A percentile compares a stretch with the other conserved stretches of the same genome.
phyloP scores from a whole-genome alignment of 2,797 vertebrate species.

The Nannoperca australis region DNA sequence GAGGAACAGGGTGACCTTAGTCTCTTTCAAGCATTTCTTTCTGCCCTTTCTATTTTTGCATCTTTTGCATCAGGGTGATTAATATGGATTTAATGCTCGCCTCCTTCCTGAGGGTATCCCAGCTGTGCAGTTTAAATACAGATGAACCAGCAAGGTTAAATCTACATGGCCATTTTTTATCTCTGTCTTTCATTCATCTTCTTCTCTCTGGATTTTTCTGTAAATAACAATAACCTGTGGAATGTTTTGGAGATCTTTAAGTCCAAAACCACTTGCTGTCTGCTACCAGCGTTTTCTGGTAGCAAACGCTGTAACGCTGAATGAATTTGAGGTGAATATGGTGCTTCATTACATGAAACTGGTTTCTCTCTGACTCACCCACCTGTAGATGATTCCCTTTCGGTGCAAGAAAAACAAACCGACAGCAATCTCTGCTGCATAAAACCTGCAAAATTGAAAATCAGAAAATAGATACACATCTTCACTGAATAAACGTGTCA shows the following conservation, averaged over 20 bases:
- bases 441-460: conserved; percentile 88
- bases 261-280: conserved; percentile 52
- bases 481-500: neutral
- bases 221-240: conserved; percentile 62
- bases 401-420: conserved; percentile 96
- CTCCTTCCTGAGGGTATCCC: neutral
- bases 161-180: conserved; percentile 11
- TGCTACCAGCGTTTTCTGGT: conserved; percentile 42
- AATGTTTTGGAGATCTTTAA: conserved; percentile 50
- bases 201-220: conserved; percentile 29
- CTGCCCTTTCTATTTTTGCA: conserved; percentile 1
- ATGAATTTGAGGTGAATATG: neutral
- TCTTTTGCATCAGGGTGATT: conserved; percentile 23
- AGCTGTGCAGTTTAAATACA: conserved; percentile 18
- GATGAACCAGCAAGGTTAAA: conserved; percentile 13
- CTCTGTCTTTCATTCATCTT: conserved; percentile 13
- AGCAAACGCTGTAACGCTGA: neutral
- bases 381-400: conserved; percentile 98
- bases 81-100: conserved; percentile 9
- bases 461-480: neutral
- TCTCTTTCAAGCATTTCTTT: conserved; percentile 22
- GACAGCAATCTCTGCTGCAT: conserved; percentile 95
- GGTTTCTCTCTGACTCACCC: conserved; percentile 65
- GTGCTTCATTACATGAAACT: neutral
- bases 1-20: conserved; percentile 49